phyloP scores from a whole-genome alignment of 1,140 invertebrate genomes.

The Oryctes rhinoceros region DNA sequence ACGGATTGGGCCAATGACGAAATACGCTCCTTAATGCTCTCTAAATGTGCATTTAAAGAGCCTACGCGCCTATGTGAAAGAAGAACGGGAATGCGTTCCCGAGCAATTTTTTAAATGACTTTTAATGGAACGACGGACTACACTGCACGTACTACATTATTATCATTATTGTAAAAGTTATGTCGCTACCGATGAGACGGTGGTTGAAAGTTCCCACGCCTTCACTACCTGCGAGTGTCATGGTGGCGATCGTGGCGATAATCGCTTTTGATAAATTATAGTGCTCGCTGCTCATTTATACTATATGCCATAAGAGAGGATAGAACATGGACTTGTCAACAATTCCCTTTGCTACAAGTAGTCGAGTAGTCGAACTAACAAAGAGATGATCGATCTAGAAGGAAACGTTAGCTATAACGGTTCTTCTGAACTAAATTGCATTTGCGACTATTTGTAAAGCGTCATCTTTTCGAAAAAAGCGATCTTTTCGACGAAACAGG shows the following conservation, averaged over 20 bases:
- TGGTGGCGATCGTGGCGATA: neutral
- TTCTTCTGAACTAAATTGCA: too few relatives aligned
- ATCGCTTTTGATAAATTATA: conserved; percentile 26
- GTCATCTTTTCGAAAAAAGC: too few relatives aligned
- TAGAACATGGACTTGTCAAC: conserved; percentile 3
- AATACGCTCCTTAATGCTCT: neutral
- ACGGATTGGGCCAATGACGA: conserved; percentile 5
- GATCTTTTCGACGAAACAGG: too few relatives aligned
- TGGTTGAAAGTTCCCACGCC: conserved; percentile 26
- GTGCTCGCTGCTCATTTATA: neutral
- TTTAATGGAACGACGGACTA: conserved; percentile 23
- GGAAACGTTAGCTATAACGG: too few relatives aligned
- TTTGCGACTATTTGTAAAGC: too few relatives aligned
- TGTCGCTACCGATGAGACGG: neutral
- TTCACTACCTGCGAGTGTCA: conserved; percentile 4
- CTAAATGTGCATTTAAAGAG: conserved; percentile 1
- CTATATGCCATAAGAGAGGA: neutral
- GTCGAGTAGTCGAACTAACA: neutral
- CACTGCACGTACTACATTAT: neutral
- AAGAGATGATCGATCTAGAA: too few relatives aligned
- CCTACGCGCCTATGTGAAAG: neutral
- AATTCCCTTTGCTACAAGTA: neutral
- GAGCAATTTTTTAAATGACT: conserved; percentile 28
- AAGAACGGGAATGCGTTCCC: neutral
- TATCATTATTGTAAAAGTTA: conserved; percentile 13